Percentiles rank a stretch among this genome's conserved stretches.
These are phyloP conservation scores for Piaya cayana DNA, from an alignment of 2,113 vertebrate species.

Conservation along the genomic window DNA sequence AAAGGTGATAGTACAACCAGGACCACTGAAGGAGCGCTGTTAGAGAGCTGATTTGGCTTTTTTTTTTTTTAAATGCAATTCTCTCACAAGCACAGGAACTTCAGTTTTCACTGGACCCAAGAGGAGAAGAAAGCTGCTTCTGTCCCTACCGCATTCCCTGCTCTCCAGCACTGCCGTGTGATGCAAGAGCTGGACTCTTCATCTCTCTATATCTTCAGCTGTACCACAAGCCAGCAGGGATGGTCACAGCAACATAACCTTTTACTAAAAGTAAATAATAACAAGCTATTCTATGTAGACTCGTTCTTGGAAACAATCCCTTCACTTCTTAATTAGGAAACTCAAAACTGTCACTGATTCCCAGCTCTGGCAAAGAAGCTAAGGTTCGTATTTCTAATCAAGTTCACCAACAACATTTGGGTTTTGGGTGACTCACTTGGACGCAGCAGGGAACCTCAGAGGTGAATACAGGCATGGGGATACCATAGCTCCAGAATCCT, in stretches of 20 bases:
- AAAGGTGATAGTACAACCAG: background rate
- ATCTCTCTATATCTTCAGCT: background rate
- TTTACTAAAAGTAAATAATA: background rate
- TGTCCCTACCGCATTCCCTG: background rate
- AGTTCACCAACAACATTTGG: background rate
- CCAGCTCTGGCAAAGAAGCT: background rate
- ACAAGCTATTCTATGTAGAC: background rate
- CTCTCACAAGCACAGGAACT: background rate
- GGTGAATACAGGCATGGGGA: background rate
- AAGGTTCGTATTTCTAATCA: background rate
- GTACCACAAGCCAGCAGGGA: background rate
- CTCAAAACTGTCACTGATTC: background rate
- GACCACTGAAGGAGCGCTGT: background rate
- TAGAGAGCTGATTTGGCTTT: background rate
- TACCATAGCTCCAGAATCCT: background rate
- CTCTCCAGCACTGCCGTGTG: background rate
- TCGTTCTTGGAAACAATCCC: background rate
- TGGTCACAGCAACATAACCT: background rate
- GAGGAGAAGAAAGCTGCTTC: background rate
- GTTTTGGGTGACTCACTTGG: constrained; percentile 12
- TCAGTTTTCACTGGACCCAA: background rate
- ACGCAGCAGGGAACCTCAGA: background rate
- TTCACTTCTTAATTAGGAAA: background rate
- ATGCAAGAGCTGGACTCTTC: background rate
- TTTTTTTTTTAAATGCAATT: background rate